These are phyloP conservation scores for Menidia beryllina DNA, from an alignment of 2,113 vertebrate genomes.

Conservation along the genomic window DNA sequence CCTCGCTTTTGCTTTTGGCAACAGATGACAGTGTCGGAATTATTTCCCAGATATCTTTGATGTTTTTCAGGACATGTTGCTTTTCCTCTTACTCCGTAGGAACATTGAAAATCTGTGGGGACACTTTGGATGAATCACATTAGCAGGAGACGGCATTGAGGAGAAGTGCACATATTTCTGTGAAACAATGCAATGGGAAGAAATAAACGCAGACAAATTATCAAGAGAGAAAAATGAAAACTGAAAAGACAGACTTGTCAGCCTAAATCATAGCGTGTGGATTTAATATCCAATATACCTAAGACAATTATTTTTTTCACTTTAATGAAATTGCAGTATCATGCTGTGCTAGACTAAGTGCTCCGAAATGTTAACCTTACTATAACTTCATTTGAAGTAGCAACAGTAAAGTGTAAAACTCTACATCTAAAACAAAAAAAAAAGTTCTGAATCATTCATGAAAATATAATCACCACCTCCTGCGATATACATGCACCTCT, in stretches of 20 bases:
- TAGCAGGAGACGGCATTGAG: not conserved
- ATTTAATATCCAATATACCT: constrained; percentile 7
- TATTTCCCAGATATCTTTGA: not conserved
- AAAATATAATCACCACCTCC: not conserved
- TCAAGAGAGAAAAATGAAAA: constrained; percentile 3
- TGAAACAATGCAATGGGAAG: not conserved
- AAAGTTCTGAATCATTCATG: not conserved
- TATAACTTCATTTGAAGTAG: not conserved
- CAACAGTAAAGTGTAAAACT: not conserved
- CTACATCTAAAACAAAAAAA: not conserved
- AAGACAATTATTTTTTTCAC: not conserved
- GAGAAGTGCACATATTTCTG: not conserved
- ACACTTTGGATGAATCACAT: not conserved
- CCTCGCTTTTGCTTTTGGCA: not conserved
- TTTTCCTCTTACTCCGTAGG: not conserved
- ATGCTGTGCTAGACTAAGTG: not conserved
- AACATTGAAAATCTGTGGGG: not conserved
- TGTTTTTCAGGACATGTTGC: not conserved
- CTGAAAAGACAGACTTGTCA: not conserved
- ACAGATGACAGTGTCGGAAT: constrained; percentile 13
- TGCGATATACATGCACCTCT: not conserved
- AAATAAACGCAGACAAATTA: not conserved
- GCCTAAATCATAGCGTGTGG: not conserved
- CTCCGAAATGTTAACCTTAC: not conserved
- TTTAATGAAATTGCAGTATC: not conserved